phyloP scores from a whole-genome alignment of 2,113 vertebrate genomes.

The Myrmecophaga tridactyla region DNA sequence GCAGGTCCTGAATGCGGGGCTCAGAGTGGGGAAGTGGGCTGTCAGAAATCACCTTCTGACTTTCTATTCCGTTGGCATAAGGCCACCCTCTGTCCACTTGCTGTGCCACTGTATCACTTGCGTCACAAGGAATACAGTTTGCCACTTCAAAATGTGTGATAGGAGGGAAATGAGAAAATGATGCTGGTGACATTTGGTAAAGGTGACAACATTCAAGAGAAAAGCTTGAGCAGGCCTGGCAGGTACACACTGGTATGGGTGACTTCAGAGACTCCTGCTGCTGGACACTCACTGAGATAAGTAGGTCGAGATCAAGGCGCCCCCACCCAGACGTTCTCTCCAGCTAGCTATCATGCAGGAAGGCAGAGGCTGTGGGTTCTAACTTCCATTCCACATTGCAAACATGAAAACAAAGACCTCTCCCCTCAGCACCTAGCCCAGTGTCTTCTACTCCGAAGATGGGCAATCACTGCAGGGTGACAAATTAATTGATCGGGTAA shows the following conservation, averaged over 20 bases:
- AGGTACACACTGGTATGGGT: neutral
- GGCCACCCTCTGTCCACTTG: neutral
- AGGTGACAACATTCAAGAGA: neutral
- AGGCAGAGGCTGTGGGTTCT: neutral
- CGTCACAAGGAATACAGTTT: neutral
- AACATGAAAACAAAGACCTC: neutral
- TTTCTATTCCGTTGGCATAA: neutral
- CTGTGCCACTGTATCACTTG: neutral
- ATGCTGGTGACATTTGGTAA: conserved; percentile 48
- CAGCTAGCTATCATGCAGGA: neutral
- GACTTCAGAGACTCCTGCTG: neutral
- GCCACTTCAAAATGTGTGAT: conserved; percentile 41
- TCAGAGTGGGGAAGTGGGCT: neutral
- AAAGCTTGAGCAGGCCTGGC: neutral
- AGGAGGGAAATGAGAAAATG: conserved; percentile 35
- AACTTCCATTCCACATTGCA: neutral
- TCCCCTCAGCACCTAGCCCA: neutral
- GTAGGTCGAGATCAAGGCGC: neutral
- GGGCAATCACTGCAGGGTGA: neutral
- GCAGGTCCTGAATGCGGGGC: neutral
- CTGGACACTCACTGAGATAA: neutral
- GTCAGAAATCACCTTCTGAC: neutral
- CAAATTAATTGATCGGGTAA: neutral
- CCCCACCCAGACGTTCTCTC: neutral
- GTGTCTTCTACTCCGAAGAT: neutral